Evolutionary conservation across 64 coral and sea anemone genomes (phyloP), one percentile per base, ranked within the genome.

Genomic region (Pocillopora verrucosa): DNA sequence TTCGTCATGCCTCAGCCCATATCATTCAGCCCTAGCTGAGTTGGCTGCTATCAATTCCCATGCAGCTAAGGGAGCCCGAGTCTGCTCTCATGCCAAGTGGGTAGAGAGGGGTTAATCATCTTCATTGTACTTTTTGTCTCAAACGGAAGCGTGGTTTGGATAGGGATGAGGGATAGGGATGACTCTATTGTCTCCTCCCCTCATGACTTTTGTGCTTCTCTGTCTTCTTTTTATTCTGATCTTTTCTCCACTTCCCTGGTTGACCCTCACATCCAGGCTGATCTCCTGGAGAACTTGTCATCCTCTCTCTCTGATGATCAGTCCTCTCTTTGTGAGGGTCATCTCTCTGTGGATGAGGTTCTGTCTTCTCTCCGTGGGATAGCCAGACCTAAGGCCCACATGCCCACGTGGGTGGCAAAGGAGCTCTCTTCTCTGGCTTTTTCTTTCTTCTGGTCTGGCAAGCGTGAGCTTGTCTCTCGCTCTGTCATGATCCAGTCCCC

Each of bases 31-130:
- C 1, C 65, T 87, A 19, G n/a, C 68, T 2, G 38, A 87, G 14
- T 20, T 92, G 13, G 60, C 57, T 0, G 5, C 13, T 0, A 1
- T 65, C 25, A 59, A 88, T 11, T 15, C 13, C 4, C 5, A 1
- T 3, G 58, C 56, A 0, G 80, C 80, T 22, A 20, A 13, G 80
- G 89, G 76, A 4, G 80, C 79, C 0, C 16, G 30, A 10, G 37
- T 91, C 17, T 13, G 35, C 0, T 72, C 89, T 1, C 72, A 59
- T 37, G 10, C 62, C 12, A 56, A 36, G 2, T 86, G 89, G 80
- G 65, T 69, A 9, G 89, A 91, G 73, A 80, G 85, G 14, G 89
- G 89, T 4, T 57, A 91, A 60, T 12, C 25, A 0, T 91, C 89
- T 12, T 60, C 80, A 11, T 5, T 4, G 0, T 69, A 30, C 65